phyloP scores from a whole-genome alignment of 2,888 invertebrate species.

The Serrognathus titanus region DNA sequence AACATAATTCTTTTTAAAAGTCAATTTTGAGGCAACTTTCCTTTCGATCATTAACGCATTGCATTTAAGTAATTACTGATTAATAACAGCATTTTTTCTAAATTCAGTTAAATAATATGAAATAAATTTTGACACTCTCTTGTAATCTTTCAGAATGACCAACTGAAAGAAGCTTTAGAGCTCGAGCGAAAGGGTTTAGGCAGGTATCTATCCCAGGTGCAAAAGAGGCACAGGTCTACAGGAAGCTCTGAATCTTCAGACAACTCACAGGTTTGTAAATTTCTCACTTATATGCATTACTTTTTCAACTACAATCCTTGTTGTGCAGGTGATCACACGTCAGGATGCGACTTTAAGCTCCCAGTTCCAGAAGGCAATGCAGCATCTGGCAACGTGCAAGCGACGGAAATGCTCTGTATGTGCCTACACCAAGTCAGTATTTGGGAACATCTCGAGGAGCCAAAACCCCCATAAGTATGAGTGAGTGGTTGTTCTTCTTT shows the following conservation, averaged over 20 bases:
- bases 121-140: neutral
- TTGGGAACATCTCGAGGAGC: constrained; percentile 49
- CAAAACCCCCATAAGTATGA: constrained; percentile 45
- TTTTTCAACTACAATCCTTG: neutral
- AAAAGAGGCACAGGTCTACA: constrained; percentile 39
- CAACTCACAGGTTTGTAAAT: constrained; percentile 29
- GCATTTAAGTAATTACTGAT: neutral
- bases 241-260: constrained; percentile 16
- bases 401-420: constrained; percentile 60
- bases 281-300: neutral
- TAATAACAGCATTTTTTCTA: neutral
- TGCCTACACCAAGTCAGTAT: constrained; percentile 57
- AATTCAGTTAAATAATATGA: neutral
- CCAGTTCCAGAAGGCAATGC: constrained; percentile 54
- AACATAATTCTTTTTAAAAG: too few species aligned
- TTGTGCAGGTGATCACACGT: constrained; percentile 47
- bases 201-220: constrained; percentile 42
- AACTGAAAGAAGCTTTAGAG: constrained; percentile 55
- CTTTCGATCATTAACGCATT: neutral
- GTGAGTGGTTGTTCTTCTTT: constrained; percentile 38
- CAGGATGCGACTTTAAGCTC: constrained; percentile 52
- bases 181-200: constrained; percentile 53
- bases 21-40: neutral
- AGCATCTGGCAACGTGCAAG: constrained; percentile 53
- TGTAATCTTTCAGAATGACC: constrained; percentile 50